phyloP scores from a whole-genome alignment of 37 sponge, comb jelly and placozoan species.

The Amphimedon queenslandica region DNA sequence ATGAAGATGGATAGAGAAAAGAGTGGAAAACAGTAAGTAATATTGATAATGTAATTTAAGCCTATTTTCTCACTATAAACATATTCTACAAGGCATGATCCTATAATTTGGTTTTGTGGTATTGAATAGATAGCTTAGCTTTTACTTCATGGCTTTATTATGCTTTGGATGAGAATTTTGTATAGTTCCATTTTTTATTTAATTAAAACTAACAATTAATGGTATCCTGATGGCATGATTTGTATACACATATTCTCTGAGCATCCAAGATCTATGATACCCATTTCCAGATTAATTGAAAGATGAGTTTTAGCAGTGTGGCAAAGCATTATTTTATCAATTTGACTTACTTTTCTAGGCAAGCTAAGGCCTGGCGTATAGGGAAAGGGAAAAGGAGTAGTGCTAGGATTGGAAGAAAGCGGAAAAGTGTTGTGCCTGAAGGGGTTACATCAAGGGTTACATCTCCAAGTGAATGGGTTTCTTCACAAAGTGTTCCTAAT shows the following conservation, averaged over 20 bases:
- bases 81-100: too few relatives aligned
- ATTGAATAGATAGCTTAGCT: too few relatives aligned
- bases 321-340: background rate
- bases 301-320: background rate
- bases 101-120: too few relatives aligned
- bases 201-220: too few relatives aligned
- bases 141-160: too few relatives aligned
- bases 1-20: too few relatives aligned
- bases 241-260: background rate
- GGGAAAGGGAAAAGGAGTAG: background rate
- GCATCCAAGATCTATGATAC: background rate
- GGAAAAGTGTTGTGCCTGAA: background rate
- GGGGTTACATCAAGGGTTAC: background rate
- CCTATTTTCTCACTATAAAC: too few relatives aligned
- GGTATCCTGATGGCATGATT: too few relatives aligned
- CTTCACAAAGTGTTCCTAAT: background rate
- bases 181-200: too few relatives aligned
- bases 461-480: background rate
- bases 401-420: background rate
- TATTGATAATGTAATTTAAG: too few relatives aligned
- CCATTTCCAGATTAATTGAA: background rate
- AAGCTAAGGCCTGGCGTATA: background rate
- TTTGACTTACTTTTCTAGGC: background rate
- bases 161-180: too few relatives aligned
- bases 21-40: slow-evolving; percentile 1